phyloP scores from a whole-genome alignment of 1,140 invertebrate species.

The Oedothorax gibbosus region DNA sequence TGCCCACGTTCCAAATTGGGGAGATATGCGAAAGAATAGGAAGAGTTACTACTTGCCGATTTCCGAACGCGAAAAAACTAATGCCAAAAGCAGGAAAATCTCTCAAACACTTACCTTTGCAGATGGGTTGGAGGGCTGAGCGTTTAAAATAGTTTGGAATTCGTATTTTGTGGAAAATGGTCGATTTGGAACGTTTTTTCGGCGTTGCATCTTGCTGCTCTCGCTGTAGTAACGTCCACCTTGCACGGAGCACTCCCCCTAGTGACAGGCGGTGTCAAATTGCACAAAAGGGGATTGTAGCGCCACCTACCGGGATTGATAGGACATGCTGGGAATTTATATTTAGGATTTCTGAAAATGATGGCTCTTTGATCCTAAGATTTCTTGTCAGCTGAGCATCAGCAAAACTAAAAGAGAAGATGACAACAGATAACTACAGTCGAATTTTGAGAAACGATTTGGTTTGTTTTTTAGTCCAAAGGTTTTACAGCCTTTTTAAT shows the following conservation, averaged over 20 bases:
- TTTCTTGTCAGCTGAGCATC: no score
- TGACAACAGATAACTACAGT: no score
- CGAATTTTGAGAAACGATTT: no score
- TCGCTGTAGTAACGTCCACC: conserved; percentile 41
- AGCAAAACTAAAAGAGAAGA: no score
- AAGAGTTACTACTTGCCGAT: conserved; percentile 8
- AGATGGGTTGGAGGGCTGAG: not conserved
- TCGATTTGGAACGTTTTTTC: conserved; percentile 33
- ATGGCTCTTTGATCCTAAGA: no score
- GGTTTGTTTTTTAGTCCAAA: no score
- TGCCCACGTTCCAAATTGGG: conserved; percentile 48
- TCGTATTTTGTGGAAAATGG: not conserved
- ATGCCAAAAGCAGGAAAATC: not conserved
- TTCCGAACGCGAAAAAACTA: not conserved
- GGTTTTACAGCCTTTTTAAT: no score
- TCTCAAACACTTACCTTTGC: conserved; percentile 16
- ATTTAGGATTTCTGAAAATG: no score
- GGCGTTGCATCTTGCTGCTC: conserved; percentile 10
- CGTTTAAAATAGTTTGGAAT: not conserved
- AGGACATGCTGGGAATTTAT: not conserved
- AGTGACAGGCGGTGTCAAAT: conserved; percentile 57
- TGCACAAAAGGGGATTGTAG: conserved; percentile 36
- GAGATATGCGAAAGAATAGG: conserved; percentile 36
- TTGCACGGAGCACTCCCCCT: conserved; percentile 40
- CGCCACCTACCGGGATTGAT: conserved; percentile 47